These are phyloP conservation scores for Neodiprion lecontei DNA, from an alignment of 1,140 invertebrate species.

Conservation along the genomic window DNA sequence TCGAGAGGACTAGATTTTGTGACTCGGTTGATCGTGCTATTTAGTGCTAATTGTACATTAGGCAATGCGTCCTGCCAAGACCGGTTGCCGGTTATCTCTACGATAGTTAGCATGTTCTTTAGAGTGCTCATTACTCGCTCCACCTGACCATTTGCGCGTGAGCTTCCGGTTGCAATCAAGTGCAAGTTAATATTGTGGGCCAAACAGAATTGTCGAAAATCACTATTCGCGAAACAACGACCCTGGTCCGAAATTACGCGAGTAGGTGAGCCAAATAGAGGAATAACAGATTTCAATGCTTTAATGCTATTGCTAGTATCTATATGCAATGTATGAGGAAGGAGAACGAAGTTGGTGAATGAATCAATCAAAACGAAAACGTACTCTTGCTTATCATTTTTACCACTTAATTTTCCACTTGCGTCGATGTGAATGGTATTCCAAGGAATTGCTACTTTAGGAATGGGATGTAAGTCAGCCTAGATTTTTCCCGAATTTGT, in stretches of 20 bases:
- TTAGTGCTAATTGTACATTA: conserved; percentile 45
- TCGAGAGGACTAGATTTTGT: conserved; percentile 41
- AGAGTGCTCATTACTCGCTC: conserved; percentile 41
- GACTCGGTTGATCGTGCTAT: conserved; percentile 40
- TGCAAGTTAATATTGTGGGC: conserved; percentile 27
- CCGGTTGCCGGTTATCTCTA: conserved; percentile 30
- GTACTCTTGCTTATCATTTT: conserved; percentile 32
- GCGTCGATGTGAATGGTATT: conserved; percentile 32
- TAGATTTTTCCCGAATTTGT: conserved; percentile 29
- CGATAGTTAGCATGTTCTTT: conserved; percentile 39
- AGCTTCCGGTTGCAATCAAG: conserved; percentile 23
- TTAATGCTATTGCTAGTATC: neutral
- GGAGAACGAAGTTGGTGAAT: conserved; percentile 37
- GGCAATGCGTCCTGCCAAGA: conserved; percentile 45
- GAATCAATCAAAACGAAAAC: conserved; percentile 47
- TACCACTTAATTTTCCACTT: conserved; percentile 31
- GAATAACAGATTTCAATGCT: conserved; percentile 15
- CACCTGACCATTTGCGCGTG: conserved; percentile 34
- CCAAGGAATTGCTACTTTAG: no score
- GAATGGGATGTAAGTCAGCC: conserved; percentile 36
- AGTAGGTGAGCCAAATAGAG: conserved; percentile 38
- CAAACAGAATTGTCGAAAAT: conserved; percentile 40
- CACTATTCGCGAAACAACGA: conserved; percentile 38
- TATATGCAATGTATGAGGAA: neutral
- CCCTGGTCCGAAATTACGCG: conserved; percentile 43